phyloP scores from a whole-genome alignment of 2,888 invertebrate genomes.

The Monopis laevigella region DNA sequence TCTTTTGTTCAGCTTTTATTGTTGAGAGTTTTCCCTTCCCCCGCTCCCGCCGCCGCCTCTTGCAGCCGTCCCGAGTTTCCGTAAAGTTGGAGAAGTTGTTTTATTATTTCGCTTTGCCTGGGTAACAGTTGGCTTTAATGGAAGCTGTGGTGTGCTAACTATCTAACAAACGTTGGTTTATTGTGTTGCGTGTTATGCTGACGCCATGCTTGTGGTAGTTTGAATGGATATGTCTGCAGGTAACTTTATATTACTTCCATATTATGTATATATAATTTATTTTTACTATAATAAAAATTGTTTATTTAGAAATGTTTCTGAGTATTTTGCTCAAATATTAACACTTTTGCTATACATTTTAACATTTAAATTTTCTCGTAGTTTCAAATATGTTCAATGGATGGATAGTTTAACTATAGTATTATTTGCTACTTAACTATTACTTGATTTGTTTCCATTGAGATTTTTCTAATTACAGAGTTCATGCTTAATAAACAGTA shows the following conservation, averaged over 20 bases:
- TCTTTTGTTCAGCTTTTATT: slow-evolving; percentile 38
- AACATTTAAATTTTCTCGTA: too few relatives aligned
- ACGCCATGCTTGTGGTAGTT: slow-evolving; percentile 10
- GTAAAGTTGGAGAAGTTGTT: slow-evolving; percentile 55
- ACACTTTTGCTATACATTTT: too few relatives aligned
- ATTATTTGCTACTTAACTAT: neutral
- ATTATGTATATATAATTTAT: too few relatives aligned
- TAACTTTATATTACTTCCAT: too few relatives aligned
- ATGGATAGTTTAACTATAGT: neutral
- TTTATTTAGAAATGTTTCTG: too few relatives aligned
- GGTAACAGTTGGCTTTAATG: slow-evolving; percentile 63
- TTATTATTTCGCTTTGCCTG: slow-evolving; percentile 57
- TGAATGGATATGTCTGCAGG: slow-evolving; percentile 6
- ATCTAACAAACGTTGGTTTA: slow-evolving; percentile 40
- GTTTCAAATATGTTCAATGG: too few relatives aligned
- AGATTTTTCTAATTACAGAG: neutral
- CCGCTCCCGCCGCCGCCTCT: slow-evolving; percentile 47
- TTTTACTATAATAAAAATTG: too few relatives aligned
- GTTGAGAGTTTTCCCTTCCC: neutral
- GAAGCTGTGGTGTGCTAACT: slow-evolving; percentile 60
- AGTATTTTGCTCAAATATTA: too few relatives aligned
- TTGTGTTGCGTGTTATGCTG: slow-evolving; percentile 4
- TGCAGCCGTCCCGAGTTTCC: slow-evolving; percentile 62
- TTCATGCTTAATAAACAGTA: too few relatives aligned
- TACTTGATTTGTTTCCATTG: slow-evolving; percentile 5